Evolutionary conservation across 2,113 vertebrate genomes (phyloP), one percentile per base, ranked within the genome.

Genomic region (Hystrix brachyura): DNA sequence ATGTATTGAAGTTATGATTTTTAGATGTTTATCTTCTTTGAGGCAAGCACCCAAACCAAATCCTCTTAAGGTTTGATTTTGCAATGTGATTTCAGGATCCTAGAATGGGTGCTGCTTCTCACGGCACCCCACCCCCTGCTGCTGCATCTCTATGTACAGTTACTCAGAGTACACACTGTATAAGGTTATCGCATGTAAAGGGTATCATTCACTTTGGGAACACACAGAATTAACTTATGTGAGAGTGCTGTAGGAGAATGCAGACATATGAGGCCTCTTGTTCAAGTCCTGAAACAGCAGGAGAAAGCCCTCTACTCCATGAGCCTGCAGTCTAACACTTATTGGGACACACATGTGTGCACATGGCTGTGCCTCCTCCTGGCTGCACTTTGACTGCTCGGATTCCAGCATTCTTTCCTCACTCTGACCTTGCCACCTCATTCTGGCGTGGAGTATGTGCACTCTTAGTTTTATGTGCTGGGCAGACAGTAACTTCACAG

Each of bases 1-100:
- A 76, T 15, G 2, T 59, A 86, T 62, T 13, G 4, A 91, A 59
- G 15, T 94, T 84, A 65, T 46, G 38, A 59, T 62, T 94, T 97
- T 78, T 74, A 83, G 53, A 74, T 76, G 29, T 84, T 87, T 89
- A 51, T 76, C 62, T 96, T 62, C 23, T 82, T 95, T 85, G 65
- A 95, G 23, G 72, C 60, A 94, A 14, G 19, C 5, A 21, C 25
- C 21, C 81, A 62, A 89, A 80, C 10, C 11, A 18, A 48, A 72
- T 84, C 19, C 67, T 93, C 27, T 90, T 95, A 78, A 82, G 32
- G 74, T 67, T 83, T 90, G 69, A 43, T 92, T 92, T 80, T 87
- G 21, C 19, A 72, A 15, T 91, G 32, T 87, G 81, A 83, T 81
- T 92, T 90, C 25, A 86, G 55, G 27, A 65, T 96, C 81, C 34